Conservation (phyloP, 2,113 vertebrate species). For the Gopherus evgoodei region DNA sequence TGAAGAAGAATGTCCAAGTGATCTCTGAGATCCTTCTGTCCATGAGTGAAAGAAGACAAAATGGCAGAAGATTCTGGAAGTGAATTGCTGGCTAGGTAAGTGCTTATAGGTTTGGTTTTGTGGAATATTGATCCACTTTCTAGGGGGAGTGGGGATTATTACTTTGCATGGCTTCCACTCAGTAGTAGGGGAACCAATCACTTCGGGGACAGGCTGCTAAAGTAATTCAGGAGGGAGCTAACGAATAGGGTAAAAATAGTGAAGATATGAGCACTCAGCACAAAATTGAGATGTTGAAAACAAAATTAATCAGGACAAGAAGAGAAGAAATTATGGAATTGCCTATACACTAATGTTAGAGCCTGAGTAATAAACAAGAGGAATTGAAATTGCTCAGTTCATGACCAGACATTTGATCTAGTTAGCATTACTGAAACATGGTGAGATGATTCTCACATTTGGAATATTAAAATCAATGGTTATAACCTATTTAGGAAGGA, state of each 20-base stretch:
- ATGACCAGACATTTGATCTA: background rate
- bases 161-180: background rate
- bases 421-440: background rate
- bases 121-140: background rate
- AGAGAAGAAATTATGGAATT: background rate
- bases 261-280: background rate
- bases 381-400: background rate
- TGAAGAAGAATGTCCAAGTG: background rate
- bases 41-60: background rate
- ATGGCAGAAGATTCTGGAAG: background rate
- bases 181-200: too few species aligned
- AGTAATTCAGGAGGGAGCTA: background rate
- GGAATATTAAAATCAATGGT: background rate
- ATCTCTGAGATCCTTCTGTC: background rate
- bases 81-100: background rate
- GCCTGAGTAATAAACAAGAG: background rate
- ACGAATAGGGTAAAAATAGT: background rate
- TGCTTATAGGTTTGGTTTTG: background rate
- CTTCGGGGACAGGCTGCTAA: background rate
- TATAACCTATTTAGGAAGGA: background rate
- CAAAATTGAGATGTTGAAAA: background rate
- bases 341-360: background rate
- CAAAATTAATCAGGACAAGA: background rate
- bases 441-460: background rate
- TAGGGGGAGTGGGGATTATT: background rate